phyloP scores from a whole-genome alignment of 2,888 invertebrate species.

The Scaptomyza reducta region DNA sequence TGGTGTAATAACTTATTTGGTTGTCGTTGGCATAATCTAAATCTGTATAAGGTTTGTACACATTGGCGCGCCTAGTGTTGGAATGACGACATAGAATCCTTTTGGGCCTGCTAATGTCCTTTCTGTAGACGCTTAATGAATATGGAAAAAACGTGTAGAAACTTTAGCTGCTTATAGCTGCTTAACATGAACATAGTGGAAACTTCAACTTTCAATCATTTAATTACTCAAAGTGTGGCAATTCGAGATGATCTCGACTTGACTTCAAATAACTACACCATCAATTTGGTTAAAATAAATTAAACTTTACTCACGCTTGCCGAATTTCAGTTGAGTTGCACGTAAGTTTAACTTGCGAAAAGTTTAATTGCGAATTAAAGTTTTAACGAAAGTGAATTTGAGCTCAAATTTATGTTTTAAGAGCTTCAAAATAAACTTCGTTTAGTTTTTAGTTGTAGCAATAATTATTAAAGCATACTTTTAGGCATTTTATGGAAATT shows the following conservation, averaged over 20 bases:
- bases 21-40: slow-evolving; percentile 25
- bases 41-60: slow-evolving; percentile 19
- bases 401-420: background rate
- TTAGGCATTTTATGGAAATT: slow-evolving; percentile 14
- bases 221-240: slow-evolving; percentile 3
- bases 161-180: slow-evolving; percentile 40
- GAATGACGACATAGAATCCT: slow-evolving; percentile 28
- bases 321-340: background rate
- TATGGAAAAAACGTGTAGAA: slow-evolving; percentile 21
- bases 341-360: background rate
- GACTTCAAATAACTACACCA: too few species aligned
- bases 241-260: background rate
- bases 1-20: slow-evolving; percentile 32
- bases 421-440: background rate
- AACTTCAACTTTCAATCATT: background rate
- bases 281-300: background rate
- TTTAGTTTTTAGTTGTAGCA: background rate
- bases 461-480: slow-evolving; percentile 16
- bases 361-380: background rate
- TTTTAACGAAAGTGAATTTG: background rate
- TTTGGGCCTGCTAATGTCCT: slow-evolving; percentile 19
- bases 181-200: slow-evolving; percentile 33
- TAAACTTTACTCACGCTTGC: background rate
- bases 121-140: slow-evolving; percentile 37
- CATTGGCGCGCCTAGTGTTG: slow-evolving; percentile 17